Conservation (phyloP, 1,140 invertebrate genomes). For the Lasaia peninsularis region DNA sequence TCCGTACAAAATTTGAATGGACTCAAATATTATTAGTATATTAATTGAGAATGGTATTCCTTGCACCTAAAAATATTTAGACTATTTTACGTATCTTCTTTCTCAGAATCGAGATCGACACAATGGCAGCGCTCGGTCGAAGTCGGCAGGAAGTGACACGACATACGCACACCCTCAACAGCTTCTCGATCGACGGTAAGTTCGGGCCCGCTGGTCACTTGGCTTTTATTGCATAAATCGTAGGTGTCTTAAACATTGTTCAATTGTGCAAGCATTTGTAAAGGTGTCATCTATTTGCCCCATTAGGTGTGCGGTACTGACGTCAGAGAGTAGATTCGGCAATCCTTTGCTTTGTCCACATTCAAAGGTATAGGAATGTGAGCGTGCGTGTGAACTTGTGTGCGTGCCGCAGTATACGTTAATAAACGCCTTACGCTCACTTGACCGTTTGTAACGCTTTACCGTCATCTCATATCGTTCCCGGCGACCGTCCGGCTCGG, state of each 20-base stretch:
- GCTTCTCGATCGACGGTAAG: constrained; percentile 69
- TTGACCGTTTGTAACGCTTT: constrained; percentile 24
- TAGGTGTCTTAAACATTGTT: constrained; percentile 17
- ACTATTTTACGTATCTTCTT: constrained; percentile 7
- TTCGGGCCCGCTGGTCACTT: background rate
- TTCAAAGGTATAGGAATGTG: constrained; percentile 74
- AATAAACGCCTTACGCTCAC: constrained; percentile 26
- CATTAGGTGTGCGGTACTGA: constrained; percentile 75
- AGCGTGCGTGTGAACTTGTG: constrained; percentile 71
- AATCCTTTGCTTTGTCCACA: constrained; percentile 72
- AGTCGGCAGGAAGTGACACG: constrained; percentile 51
- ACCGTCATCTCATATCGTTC: constrained; percentile 12
- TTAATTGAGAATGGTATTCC: no score
- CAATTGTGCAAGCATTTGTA: constrained; percentile 25
- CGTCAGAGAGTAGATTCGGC: constrained; percentile 72
- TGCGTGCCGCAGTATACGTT: constrained; percentile 44
- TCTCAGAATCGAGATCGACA: constrained; percentile 84
- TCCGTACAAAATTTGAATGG: no score
- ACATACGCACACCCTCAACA: constrained; percentile 52
- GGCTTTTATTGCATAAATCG: background rate
- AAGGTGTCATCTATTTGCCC: constrained; percentile 64
- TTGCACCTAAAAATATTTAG: no score
- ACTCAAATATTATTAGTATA: no score
- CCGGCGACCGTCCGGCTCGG: no score
- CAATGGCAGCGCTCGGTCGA: constrained; percentile 80